Evolutionary conservation across 2,797 vertebrate genomes (phyloP).

Genomic region (Florisuga fusca): DNA sequence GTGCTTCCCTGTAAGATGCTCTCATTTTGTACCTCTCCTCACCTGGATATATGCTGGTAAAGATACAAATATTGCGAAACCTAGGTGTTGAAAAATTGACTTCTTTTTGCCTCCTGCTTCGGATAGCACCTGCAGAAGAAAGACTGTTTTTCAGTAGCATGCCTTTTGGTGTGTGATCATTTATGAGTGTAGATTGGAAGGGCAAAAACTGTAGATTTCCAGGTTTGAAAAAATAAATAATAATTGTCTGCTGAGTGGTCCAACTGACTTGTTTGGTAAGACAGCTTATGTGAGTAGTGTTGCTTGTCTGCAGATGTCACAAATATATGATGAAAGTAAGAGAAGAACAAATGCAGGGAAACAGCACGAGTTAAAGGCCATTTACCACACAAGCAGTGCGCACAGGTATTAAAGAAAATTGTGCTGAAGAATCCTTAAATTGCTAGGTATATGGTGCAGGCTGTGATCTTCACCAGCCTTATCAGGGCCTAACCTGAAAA

Average conservation of each 20-base stretch:
- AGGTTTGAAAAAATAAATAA: background rate
- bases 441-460: background rate
- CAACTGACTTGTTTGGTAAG: background rate
- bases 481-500: background rate
- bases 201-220: background rate
- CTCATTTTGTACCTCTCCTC: background rate
- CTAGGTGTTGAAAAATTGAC: background rate
- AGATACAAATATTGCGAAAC: background rate
- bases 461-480: background rate
- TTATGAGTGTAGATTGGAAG: background rate
- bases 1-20: background rate
- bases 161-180: background rate
- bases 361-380: background rate
- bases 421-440: background rate
- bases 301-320: conserved; percentile 14
- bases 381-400: background rate
- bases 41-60: background rate
- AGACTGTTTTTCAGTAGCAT: background rate
- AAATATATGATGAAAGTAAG: background rate
- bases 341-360: background rate
- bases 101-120: background rate
- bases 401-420: background rate
- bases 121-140: background rate
- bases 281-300: background rate
- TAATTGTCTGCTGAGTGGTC: background rate